Conservation (phyloP, 2,113 vertebrate genomes). For the Oncorhynchus tshawytscha region DNA sequence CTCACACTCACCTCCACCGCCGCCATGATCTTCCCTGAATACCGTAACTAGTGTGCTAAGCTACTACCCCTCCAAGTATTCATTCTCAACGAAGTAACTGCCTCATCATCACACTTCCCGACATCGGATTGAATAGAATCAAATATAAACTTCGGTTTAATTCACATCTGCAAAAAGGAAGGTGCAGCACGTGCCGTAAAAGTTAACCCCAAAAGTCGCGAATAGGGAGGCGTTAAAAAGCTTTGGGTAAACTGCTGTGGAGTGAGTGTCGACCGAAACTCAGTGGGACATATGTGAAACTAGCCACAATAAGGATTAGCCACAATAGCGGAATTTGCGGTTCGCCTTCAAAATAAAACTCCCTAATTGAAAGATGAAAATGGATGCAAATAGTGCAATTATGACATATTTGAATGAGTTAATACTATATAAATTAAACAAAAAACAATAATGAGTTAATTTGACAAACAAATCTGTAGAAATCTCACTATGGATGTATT, state of each 20-base stretch:
- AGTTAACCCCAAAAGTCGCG: background rate
- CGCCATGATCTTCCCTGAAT: slow-evolving; percentile 69
- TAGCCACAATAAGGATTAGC: background rate
- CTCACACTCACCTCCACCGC: slow-evolving; percentile 55
- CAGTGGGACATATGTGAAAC: too few species aligned
- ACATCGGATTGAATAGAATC: too few species aligned
- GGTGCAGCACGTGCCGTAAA: background rate
- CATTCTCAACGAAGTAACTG: background rate
- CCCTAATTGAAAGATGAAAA: too few species aligned
- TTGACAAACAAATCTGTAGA: too few species aligned
- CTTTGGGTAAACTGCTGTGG: background rate
- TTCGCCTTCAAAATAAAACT: slow-evolving; percentile 17
- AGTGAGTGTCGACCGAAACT: background rate
- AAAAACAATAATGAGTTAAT: too few species aligned
- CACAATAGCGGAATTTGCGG: background rate
- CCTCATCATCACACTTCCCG: background rate
- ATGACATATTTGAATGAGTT: too few species aligned
- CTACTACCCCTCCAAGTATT: background rate
- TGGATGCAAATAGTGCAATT: too few species aligned
- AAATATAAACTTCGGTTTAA: background rate
- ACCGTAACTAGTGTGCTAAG: background rate
- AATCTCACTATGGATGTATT: too few species aligned
- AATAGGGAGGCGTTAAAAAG: background rate
- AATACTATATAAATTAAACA: too few species aligned
- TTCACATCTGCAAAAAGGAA: background rate